These are phyloP conservation scores for Slavum lentiscoides DNA, from an alignment of 2,888 invertebrate genomes.

Conservation along the genomic window DNA sequence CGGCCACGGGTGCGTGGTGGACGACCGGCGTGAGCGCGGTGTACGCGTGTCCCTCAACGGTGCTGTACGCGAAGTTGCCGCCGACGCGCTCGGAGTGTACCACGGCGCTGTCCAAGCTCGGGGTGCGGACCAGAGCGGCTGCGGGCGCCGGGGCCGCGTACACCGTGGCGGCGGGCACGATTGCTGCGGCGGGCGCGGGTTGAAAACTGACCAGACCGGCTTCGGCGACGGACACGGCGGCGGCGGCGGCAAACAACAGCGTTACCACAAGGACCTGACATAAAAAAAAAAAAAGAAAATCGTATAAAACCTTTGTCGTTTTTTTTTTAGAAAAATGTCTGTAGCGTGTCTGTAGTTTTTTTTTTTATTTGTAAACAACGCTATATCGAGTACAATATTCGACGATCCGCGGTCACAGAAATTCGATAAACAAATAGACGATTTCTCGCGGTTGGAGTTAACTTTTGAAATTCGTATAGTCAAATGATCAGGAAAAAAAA, in stretches of 20 bases:
- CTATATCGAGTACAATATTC: too few species aligned
- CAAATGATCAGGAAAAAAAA: too few species aligned
- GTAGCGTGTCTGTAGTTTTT: too few species aligned
- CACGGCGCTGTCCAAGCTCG: slow-evolving; percentile 63
- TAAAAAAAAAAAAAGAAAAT: too few species aligned
- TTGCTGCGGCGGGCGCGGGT: background rate
- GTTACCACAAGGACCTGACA: slow-evolving; percentile 26
- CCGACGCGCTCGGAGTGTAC: slow-evolving; percentile 63
- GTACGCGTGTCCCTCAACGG: slow-evolving; percentile 64
- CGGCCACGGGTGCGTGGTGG: slow-evolving; percentile 59
- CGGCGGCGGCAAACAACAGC: slow-evolving; percentile 36
- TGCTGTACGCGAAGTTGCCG: slow-evolving; percentile 65
- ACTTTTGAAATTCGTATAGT: too few species aligned
- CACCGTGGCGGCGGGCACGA: too few species aligned
- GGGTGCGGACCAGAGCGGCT: slow-evolving; percentile 60
- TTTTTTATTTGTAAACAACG: too few species aligned
- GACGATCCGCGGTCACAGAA: too few species aligned
- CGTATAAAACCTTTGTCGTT: too few species aligned
- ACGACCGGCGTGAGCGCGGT: slow-evolving; percentile 60
- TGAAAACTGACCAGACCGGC: slow-evolving; percentile 31
- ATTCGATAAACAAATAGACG: too few species aligned
- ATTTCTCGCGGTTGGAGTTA: too few species aligned
- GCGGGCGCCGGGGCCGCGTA: slow-evolving; percentile 49
- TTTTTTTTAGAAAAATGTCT: too few species aligned
- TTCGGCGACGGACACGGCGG: background rate